phyloP scores from a whole-genome alignment of 1,140 invertebrate genomes.

The Drosophila prosaltans region DNA sequence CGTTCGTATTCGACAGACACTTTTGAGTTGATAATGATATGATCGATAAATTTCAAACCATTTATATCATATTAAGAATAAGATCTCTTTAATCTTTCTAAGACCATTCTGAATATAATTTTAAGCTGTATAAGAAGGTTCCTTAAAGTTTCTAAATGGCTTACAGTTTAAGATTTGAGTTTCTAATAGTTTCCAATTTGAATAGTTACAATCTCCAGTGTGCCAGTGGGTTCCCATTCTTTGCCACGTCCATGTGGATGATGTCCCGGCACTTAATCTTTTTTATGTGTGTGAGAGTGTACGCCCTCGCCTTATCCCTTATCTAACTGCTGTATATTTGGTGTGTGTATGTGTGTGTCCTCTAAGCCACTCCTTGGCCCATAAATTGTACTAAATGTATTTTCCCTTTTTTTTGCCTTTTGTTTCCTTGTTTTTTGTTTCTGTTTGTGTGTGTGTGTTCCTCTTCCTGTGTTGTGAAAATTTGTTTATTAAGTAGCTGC shows the following conservation, averaged over 20 bases:
- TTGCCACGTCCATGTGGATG: background rate
- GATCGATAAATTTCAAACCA: too few relatives aligned
- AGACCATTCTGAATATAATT: too few relatives aligned
- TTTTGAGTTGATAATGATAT: too few relatives aligned
- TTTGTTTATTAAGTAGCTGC: constrained; percentile 80
- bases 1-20: too few relatives aligned
- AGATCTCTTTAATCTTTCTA: too few relatives aligned
- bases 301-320: constrained; percentile 39
- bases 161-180: background rate
- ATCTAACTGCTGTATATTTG: constrained; percentile 30
- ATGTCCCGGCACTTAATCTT: constrained; percentile 64
- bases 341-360: constrained; percentile 39
- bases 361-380: constrained; percentile 70
- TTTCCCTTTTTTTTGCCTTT: constrained; percentile 28
- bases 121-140: too few relatives aligned
- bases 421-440: background rate
- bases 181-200: too few relatives aligned
- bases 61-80: too few relatives aligned
- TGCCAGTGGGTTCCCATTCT: background rate
- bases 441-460: constrained; percentile 26
- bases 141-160: too few relatives aligned
- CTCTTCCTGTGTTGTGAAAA: constrained; percentile 62
- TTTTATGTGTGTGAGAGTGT: constrained; percentile 50
- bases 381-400: constrained; percentile 76
- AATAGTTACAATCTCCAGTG: too few relatives aligned